phyloP scores from a whole-genome alignment of 2,113 vertebrate species.

The Oophaga pumilio region DNA sequence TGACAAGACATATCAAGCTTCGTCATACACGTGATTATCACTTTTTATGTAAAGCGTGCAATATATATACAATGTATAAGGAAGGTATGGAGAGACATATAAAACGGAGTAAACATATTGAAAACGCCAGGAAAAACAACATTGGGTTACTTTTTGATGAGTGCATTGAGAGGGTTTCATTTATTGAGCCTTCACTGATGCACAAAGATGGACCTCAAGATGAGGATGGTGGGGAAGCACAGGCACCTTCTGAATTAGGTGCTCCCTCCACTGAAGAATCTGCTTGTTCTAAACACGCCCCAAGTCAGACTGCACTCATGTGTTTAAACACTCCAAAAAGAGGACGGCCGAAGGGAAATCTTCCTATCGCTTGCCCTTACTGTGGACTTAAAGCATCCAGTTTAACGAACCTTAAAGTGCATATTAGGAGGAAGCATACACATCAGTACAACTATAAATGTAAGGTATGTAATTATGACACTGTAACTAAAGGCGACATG shows the following conservation, averaged over 20 bases:
- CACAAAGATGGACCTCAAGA: conserved; percentile 64
- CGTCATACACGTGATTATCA: conserved; percentile 82
- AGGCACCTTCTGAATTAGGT: conserved; percentile 59
- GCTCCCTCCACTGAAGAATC: conserved; percentile 58
- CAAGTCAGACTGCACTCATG: conserved; percentile 61
- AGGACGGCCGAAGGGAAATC: conserved; percentile 79
- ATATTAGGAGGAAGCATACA: conserved; percentile 94
- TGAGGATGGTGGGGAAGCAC: conserved; percentile 58
- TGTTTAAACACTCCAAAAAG: conserved; percentile 70
- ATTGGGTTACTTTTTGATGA: conserved; percentile 78
- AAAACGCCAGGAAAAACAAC: conserved; percentile 79
- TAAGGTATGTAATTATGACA: conserved; percentile 92
- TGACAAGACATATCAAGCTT: conserved; percentile 84
- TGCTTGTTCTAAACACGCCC: conserved; percentile 48
- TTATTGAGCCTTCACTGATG: conserved; percentile 67
- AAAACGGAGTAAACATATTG: conserved; percentile 83
- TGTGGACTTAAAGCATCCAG: conserved; percentile 94
- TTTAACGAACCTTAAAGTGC: conserved; percentile 91
- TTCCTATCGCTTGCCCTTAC: conserved; percentile 83
- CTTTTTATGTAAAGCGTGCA: conserved; percentile 87
- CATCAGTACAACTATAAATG: conserved; percentile 94
- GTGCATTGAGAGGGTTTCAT: conserved; percentile 84
- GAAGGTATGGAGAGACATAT: conserved; percentile 90
- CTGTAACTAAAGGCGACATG: conserved; percentile 98
- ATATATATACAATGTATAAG: conserved; percentile 84